phyloP scores from a whole-genome alignment of 1,140 invertebrate genomes.

The Xylocopa sonorina region DNA sequence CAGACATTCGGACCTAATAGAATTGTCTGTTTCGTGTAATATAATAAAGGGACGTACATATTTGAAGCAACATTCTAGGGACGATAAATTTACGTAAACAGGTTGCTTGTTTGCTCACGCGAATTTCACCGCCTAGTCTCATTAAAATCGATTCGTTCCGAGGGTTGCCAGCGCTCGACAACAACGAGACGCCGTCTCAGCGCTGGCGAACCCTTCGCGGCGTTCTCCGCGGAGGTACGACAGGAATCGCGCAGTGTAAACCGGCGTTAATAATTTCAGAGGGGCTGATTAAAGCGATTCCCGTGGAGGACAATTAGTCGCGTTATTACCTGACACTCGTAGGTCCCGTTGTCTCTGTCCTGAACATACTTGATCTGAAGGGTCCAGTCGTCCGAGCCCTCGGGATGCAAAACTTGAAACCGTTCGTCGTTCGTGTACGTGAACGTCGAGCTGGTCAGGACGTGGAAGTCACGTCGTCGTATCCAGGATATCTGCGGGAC shows the following conservation, averaged over 20 bases:
- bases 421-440: conserved; percentile 96
- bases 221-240: neutral
- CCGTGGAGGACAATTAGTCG: neutral
- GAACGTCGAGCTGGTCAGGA: conserved; percentile 93
- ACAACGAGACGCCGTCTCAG: neutral
- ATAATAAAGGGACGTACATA: no score
- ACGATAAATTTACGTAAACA: neutral
- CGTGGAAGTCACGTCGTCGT: conserved; percentile 94
- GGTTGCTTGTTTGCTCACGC: neutral
- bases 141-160: conserved; percentile 25
- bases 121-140: conserved; percentile 2
- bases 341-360: conserved; percentile 94
- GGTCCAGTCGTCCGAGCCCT: conserved; percentile 92
- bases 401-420: conserved; percentile 90
- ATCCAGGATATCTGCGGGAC: conserved; percentile 93
- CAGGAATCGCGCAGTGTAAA: neutral
- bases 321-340: conserved; percentile 94
- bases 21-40: neutral
- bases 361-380: conserved; percentile 96
- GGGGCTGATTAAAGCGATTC: neutral
- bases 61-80: neutral
- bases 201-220: neutral
- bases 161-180: neutral
- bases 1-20: neutral
- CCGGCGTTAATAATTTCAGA: neutral